Percentiles rank a stretch among this genome's conserved stretches.
These are phyloP conservation scores for Glyptemys insculpta DNA, from an alignment of 2,797 vertebrate species.

Conservation along the genomic window DNA sequence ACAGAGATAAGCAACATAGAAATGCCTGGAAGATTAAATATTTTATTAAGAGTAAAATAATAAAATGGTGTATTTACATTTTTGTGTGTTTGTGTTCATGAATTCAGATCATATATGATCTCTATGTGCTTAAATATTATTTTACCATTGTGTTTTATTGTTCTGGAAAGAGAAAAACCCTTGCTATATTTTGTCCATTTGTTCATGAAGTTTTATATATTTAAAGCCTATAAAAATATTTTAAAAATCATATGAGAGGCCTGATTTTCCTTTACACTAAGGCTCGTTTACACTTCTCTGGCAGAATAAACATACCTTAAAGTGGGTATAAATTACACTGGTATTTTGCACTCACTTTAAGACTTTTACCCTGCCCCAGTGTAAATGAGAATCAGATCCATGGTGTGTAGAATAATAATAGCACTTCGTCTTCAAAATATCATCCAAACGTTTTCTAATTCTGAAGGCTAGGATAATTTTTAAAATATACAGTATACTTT, in stretches of 20 bases:
- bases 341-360: neutral
- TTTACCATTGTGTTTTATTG: neutral
- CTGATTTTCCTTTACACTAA: neutral
- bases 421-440: neutral
- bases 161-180: neutral
- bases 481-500: neutral
- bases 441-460: neutral
- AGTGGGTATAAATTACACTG: neutral
- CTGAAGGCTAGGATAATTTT: neutral
- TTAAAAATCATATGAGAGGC: neutral
- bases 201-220: neutral
- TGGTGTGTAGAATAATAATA: neutral
- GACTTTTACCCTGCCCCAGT: neutral
- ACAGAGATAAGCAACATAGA: neutral
- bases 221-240: neutral
- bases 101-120: neutral
- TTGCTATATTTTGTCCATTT: neutral
- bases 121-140: neutral
- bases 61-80: neutral
- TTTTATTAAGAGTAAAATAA: neutral
- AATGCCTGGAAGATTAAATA: neutral
- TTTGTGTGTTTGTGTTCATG: neutral
- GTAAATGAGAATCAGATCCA: neutral
- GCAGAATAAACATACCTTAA: neutral
- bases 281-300: neutral